A percentile compares a stretch with the other conserved stretches of the same genome.
Evolutionary conservation across 2,888 invertebrate genomes (phyloP).

Genomic region (Melieria omissa): DNA sequence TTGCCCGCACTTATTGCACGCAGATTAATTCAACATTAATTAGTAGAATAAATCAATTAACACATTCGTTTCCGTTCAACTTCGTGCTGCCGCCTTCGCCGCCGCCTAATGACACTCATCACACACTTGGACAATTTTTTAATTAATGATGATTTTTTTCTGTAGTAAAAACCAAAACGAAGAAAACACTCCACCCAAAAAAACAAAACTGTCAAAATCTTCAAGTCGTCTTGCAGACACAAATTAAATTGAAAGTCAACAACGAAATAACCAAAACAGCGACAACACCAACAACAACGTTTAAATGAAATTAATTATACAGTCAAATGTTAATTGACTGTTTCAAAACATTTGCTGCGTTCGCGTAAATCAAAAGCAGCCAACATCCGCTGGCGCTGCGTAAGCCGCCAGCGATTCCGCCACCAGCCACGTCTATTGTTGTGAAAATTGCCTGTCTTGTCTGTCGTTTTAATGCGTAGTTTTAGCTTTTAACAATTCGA

Average conservation of each 20-base stretch:
- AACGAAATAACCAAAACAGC: slow-evolving; percentile 1
- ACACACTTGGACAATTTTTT: slow-evolving; percentile 43
- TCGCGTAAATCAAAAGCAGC: slow-evolving; percentile 13
- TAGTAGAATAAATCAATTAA: slow-evolving; percentile 57
- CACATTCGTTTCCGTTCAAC: slow-evolving; percentile 12
- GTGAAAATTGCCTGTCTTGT: background rate
- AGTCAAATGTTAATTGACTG: slow-evolving; percentile 55
- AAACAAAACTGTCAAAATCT: background rate
- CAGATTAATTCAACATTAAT: slow-evolving; percentile 57
- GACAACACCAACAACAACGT: slow-evolving; percentile 5
- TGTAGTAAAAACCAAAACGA: background rate
- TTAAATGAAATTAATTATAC: slow-evolving; percentile 36
- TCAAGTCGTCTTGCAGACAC: background rate
- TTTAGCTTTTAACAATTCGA: slow-evolving; percentile 1
- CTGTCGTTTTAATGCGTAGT: slow-evolving; percentile 5
- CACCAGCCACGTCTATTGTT: slow-evolving; percentile 13
- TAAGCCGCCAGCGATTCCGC: background rate
- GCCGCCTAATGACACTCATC: background rate
- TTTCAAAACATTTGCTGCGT: slow-evolving; percentile 52
- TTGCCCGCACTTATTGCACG: slow-evolving; percentile 36
- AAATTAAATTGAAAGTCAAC: slow-evolving; percentile 15
- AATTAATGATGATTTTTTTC: slow-evolving; percentile 45
- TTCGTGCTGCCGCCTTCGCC: slow-evolving; percentile 39
- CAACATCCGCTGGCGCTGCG: slow-evolving; percentile 18
- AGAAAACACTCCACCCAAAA: slow-evolving; percentile 7